These are phyloP conservation scores for Meloidogyne chitwoodi DNA, from an alignment of 1,140 invertebrate genomes.

Conservation along the genomic window DNA sequence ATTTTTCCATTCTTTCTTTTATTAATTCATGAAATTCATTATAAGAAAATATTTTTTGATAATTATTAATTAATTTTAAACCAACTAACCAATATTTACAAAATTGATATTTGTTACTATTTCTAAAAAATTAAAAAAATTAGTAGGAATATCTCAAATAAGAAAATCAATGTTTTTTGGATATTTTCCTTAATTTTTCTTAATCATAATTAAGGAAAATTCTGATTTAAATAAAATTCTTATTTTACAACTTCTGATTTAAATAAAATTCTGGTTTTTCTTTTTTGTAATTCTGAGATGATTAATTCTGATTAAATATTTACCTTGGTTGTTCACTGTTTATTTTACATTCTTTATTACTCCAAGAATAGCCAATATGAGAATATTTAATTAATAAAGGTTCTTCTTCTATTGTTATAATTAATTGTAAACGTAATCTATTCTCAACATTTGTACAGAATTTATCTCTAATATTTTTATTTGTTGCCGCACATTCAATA, in stretches of 20 bases:
- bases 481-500: not conserved
- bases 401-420: not conserved
- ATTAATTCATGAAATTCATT: not conserved
- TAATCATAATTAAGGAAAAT: no score
- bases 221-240: no score
- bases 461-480: not conserved
- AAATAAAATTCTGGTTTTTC: no score
- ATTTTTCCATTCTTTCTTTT: not conserved
- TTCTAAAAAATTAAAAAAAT: no score
- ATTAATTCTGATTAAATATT: not conserved
- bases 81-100: not conserved
- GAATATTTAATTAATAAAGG: not conserved
- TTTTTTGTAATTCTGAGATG: no score
- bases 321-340: not conserved
- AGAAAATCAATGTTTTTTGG: no score
- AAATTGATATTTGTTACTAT: not conserved
- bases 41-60: not conserved
- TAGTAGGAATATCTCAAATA: no score
- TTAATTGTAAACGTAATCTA: not conserved
- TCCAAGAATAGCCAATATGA: not conserved
- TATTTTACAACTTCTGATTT: no score
- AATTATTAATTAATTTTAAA: not conserved
- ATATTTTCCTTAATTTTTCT: no score
- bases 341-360: not conserved
- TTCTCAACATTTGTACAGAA: not conserved